Evolutionary conservation across 2,888 invertebrate species (phyloP).

Genomic region (Ypsolopha sequella): DNA sequence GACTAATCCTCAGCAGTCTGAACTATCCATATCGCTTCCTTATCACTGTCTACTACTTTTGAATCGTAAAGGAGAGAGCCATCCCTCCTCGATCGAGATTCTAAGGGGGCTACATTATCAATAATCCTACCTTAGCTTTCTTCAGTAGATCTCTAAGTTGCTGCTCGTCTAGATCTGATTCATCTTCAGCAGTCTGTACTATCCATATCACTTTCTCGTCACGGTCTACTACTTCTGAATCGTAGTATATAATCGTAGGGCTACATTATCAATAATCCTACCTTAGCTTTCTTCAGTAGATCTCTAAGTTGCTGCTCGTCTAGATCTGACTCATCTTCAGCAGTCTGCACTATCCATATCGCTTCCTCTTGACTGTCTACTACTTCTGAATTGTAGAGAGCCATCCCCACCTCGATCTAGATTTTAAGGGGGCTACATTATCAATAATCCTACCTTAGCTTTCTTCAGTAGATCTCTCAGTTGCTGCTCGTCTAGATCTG

Average conservation of each 20-base stretch:
- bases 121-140: not conserved
- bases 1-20: constrained; percentile 39
- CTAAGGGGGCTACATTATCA: no score
- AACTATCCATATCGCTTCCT: constrained; percentile 56
- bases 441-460: not conserved
- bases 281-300: not conserved
- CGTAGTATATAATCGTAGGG: no score
- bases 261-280: not conserved
- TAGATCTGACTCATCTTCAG: constrained; percentile 25
- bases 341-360: constrained; percentile 57
- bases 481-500: constrained; percentile 14
- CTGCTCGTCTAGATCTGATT: constrained; percentile 14
- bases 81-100: constrained; percentile 23
- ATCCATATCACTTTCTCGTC: constrained; percentile 60
- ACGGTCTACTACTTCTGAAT: constrained; percentile 42
- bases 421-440: constrained; percentile 11
- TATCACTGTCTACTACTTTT: constrained; percentile 39
- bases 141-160: constrained; percentile 17
- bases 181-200: constrained; percentile 43
- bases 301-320: constrained; percentile 20
- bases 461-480: constrained; percentile 14
- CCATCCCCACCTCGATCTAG: constrained; percentile 18
- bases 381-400: constrained; percentile 6
- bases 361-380: constrained; percentile 50
- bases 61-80: no score